Base-by-base conservation (phyloP, 2,888 invertebrate species). In the Malacosoma neustria region DNA sequence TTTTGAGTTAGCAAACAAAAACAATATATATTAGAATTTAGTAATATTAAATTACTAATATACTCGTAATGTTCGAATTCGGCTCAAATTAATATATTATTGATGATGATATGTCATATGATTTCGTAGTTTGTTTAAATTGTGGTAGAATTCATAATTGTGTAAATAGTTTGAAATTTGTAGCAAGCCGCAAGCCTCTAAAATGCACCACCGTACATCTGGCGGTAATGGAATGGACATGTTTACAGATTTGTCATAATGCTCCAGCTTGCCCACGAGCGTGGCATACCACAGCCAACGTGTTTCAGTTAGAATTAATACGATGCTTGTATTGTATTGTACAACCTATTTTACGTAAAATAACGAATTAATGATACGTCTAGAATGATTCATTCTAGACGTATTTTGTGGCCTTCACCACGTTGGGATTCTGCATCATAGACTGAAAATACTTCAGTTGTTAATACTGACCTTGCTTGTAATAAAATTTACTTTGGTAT, bases 391-490 rank as follows among this genome's bases (percentile, higher is more conserved):
- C 63, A 69, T 55, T 46, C 38, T 48, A 39, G 50, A 46, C 53
- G 48, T 54, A 49, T 46, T 44, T 42, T 15, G 14, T 54, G 66
- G 57, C 74, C 71, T 72, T 70, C 68, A 52, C 41, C 49, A 48
- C 47, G 43, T 54, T 54, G 41, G 49, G 42, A 52, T 56, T 55
- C 54, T 59, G 63, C 71, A 72, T 76, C 79, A 73, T 61, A 50
- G 50, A 62, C 72, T 72, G 68, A 70, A 75, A 80, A 79, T 79
- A 79, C 65, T 71, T 58, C 57, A 41, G 49, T 42, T 44, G 41
- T 47, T 44, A 51, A 33, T 32, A 49, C 52, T 57, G 65, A 59
- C 69, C 72, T 70, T 65, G 67, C 52, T 57, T 46, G 43, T 49
- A 48, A 53, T 57, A 54, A 57, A 49, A 56, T 63, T 66, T 63